Percentiles rank a stretch among this genome's conserved stretches.
These are phyloP conservation scores for Malurus splendens DNA, from an alignment of 2,797 vertebrate genomes.

Conservation along the genomic window DNA sequence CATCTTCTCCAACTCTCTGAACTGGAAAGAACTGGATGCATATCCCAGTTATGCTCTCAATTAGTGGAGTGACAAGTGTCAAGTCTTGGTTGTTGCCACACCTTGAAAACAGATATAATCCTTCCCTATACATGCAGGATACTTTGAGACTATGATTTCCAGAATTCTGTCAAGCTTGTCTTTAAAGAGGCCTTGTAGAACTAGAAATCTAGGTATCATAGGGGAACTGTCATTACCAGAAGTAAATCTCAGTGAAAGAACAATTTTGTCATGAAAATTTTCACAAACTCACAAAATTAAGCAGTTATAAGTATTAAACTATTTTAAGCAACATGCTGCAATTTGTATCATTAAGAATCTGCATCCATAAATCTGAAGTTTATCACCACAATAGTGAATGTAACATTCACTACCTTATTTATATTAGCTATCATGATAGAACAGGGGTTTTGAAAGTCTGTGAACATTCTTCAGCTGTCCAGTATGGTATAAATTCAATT, in stretches of 20 bases:
- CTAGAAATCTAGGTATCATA: not conserved
- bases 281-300: not conserved
- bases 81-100: not conserved
- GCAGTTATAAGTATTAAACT: not conserved
- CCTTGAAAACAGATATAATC: not conserved
- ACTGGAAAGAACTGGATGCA: not conserved
- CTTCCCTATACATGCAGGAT: not conserved
- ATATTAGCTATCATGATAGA: not conserved
- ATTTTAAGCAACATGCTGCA: not conserved
- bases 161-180: not conserved
- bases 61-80: rapidly evolving
- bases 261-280: not conserved
- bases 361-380: too few species aligned
- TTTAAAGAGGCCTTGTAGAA: not conserved
- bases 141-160: not conserved
- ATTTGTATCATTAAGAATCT: not conserved
- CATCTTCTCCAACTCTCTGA: not conserved
- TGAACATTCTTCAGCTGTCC: not conserved
- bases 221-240: not conserved
- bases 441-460: not conserved
- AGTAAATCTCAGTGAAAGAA: not conserved
- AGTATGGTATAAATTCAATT: not conserved
- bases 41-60: rapidly evolving
- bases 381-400: not conserved
- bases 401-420: not conserved